Base-by-base conservation (phyloP, 2,888 invertebrate species). In the Creontiades dilutus region DNA sequence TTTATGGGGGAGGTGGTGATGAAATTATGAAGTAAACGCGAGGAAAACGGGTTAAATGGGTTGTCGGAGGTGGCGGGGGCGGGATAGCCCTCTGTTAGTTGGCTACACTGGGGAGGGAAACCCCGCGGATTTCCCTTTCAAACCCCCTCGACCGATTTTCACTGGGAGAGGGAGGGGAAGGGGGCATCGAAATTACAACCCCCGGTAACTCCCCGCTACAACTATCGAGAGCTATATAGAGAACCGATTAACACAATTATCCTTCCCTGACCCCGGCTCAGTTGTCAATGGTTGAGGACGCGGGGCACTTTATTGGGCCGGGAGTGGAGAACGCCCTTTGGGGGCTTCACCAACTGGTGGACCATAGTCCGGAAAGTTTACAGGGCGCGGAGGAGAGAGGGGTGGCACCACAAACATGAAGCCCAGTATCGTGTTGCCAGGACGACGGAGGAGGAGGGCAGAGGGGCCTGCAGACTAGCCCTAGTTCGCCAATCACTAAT, bases 161-260 rank as follows among this genome's bases (percentile, higher is more conserved):
- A 37, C 7, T 37, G 37, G 37, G 37, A 7, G 37, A 37, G n/a
- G n/a, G n/a, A n/a, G n/a, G n/a, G n/a, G n/a, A n/a, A n/a, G n/a
- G n/a, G n/a, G 37, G 37, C 37, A 37, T 37, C 37, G 37, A 37
- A 37, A 52, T 14, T 16, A 61, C 61, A 9, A 19, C 16, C 61
- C n/a, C 61, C 7, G 19, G 14, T 4, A 61, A 61, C 14, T n/a
- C 16, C 57, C 11, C 57, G 9, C 14, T 19, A 14, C 7, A 61
- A 61, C 61, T 61, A 61, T 61, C 61, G 61, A 52, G 61, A 61
- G n/a, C 61, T 61, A 61, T 61, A 61, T 12, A 16, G 61, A 19
- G 61, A 19, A 61, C 61, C 61, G 61, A 61, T 61, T 61, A 61
- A 61, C 61, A 61, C 61, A 61, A 61, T 61, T 61, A 61, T 61